phyloP scores from a whole-genome alignment of 2,113 vertebrate species.

The Kobus ellipsiprymnus region DNA sequence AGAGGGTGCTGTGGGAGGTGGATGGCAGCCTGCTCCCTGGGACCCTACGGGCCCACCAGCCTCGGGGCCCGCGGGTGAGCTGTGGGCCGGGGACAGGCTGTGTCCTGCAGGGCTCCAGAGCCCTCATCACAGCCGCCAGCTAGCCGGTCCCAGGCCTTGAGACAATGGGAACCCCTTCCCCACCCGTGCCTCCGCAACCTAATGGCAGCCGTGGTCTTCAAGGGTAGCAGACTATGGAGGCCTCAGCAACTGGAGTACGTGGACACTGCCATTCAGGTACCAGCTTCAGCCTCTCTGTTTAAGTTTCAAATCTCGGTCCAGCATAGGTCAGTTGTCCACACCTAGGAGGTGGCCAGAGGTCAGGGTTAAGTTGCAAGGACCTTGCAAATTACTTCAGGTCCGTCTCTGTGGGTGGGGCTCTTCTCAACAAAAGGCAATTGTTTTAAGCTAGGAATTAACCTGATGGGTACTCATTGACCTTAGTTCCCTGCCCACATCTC shows the following conservation, averaged over 20 bases:
- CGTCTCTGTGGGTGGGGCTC: not conserved
- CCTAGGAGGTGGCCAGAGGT: not conserved
- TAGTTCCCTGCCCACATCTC: not conserved
- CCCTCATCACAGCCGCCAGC: not conserved
- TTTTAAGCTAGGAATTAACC: not conserved
- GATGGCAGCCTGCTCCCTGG: not conserved
- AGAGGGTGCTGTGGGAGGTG: not conserved
- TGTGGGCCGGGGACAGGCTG: not conserved
- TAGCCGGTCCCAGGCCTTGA: not conserved
- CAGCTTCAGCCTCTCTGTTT: not conserved
- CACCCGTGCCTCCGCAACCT: not conserved
- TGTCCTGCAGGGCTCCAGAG: not conserved
- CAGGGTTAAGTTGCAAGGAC: not conserved
- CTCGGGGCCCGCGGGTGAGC: accelerated
- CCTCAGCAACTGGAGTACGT: not conserved
- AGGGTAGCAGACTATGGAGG: not conserved
- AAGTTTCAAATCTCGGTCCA: not conserved
- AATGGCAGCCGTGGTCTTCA: not conserved
- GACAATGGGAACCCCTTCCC: not conserved
- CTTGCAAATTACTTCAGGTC: not conserved
- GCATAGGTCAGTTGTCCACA: not conserved
- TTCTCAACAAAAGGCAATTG: not conserved
- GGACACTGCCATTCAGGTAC: not conserved
- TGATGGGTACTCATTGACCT: not conserved
- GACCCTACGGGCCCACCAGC: not conserved